Evolutionary conservation across 2,888 invertebrate species (phyloP).

Genomic region (Schizotus pectinicornis): DNA sequence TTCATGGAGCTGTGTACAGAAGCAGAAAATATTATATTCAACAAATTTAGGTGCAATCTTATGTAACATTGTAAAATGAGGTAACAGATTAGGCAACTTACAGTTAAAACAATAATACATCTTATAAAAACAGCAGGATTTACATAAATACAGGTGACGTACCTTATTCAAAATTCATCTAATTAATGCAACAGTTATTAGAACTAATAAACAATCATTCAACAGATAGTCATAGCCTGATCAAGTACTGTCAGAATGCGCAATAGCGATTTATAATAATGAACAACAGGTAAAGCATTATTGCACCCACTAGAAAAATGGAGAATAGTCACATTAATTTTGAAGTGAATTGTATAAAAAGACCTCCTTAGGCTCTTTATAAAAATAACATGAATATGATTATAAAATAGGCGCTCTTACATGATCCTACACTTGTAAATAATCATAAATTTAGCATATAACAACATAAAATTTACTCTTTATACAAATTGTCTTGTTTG

Average conservation of each 20-base stretch:
- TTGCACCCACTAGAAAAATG: conserved; percentile 50
- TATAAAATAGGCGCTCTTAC: conserved; percentile 36
- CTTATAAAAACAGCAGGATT: conserved; percentile 12
- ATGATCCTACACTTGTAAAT: conserved; percentile 29
- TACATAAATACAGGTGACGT: neutral
- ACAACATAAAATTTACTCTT: conserved; percentile 32
- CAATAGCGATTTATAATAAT: conserved; percentile 53
- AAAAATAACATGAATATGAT: conserved; percentile 43
- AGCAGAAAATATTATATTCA: conserved; percentile 29
- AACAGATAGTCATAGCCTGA: too few relatives aligned
- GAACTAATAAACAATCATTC: too few relatives aligned
- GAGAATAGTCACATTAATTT: conserved; percentile 28
- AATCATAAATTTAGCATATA: conserved; percentile 29
- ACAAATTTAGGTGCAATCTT: conserved; percentile 24
- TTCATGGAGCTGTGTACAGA: conserved; percentile 48
- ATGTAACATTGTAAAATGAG: conserved; percentile 32
- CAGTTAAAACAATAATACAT: conserved; percentile 25
- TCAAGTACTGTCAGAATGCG: conserved; percentile 11
- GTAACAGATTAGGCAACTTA: conserved; percentile 28
- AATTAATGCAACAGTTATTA: too few relatives aligned
- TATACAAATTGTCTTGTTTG: conserved; percentile 35
- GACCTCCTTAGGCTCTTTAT: conserved; percentile 39
- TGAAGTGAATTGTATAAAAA: conserved; percentile 38
- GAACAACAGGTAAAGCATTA: conserved; percentile 54
- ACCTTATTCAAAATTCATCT: too few relatives aligned